phyloP scores from a whole-genome alignment of 2,888 invertebrate genomes.

The Melikaiella ostensackeni region DNA sequence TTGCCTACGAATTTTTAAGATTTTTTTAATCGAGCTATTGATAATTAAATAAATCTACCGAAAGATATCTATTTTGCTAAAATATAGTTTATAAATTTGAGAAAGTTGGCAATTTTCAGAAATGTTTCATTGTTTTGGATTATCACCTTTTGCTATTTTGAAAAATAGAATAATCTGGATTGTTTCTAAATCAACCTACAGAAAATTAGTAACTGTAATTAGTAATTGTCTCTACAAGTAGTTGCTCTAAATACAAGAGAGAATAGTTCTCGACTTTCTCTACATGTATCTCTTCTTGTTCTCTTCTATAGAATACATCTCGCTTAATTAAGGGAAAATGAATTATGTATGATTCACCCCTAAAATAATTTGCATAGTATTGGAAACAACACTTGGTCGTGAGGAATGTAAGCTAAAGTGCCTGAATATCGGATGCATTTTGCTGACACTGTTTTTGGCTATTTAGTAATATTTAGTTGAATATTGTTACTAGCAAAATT shows the following conservation, averaged over 20 bases:
- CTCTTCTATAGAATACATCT: conserved; percentile 21
- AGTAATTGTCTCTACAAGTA: background rate
- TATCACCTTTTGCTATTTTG: too few species aligned
- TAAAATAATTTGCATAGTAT: conserved; percentile 36
- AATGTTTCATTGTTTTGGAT: too few species aligned
- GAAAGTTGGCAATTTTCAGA: too few species aligned
- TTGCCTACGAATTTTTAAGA: too few species aligned
- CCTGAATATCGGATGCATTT: conserved; percentile 27
- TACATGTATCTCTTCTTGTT: conserved; percentile 33
- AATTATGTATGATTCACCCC: conserved; percentile 33
- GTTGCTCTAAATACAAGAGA: background rate
- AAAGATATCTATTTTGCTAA: too few species aligned
- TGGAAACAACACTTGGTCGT: conserved; percentile 28
- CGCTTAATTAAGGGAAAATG: conserved; percentile 36
- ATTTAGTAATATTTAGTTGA: background rate
- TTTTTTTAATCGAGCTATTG: too few species aligned
- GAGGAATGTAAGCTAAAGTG: conserved; percentile 33
- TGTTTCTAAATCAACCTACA: too few species aligned
- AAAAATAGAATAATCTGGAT: too few species aligned
- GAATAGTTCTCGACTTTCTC: conserved; percentile 22
- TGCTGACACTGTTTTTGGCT: background rate
- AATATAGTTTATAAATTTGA: too few species aligned
- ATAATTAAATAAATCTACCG: too few species aligned
- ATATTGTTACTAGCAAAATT: background rate
- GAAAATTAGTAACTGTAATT: too few species aligned